Base-by-base conservation (phyloP, 2,113 vertebrate species). In the Todiramphus saurophagus region DNA sequence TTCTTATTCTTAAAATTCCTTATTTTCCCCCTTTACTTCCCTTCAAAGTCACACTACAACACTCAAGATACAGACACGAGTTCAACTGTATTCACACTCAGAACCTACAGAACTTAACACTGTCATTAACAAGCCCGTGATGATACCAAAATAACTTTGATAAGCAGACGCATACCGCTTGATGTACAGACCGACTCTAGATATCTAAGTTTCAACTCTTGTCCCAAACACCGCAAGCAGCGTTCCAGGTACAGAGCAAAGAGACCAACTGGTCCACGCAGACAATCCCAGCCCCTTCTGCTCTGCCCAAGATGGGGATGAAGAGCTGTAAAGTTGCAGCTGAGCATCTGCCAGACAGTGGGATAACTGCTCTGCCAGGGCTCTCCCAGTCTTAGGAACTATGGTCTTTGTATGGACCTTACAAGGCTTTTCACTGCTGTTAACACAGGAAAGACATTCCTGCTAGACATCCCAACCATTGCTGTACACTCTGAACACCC, bases 381-480 rank as follows among this genome's bases (percentile, higher is more conserved):
- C 33, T 83, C 18, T 5, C 18, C 10, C 1, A 3, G 27, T 25
- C 3, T 9, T 10, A 53, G 23, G 10, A 23, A 3, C 35, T 27
- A 15, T 1, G 19, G 30, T 33, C 37, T 50, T 13, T 16, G 30
- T 5, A 6, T 20, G 46, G 46, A 46, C 46, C 18, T 92, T 90
- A 81, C 81, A 64, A 86, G 82, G 88, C 39, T 94, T 95, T 86
- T 92, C 88, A 67, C 68, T 76, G 48, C 78, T 76, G 19, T 88
- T 90, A 93, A 60, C 76, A 80, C n/a, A 63, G 44, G 60, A 83
- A 63, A 63, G 51, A 63, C 78, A 81, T 63, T 90, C 44, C 59
- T n/a, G 18, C 7, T 37, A 37, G 7, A 37, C 37, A 37, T 81
- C 46, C 46, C 79, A 75, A 76, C 44, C 72, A 55, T 5, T 31